Conservation (phyloP, 1,140 invertebrate species). For the Panagrolaimus sp. region DNA sequence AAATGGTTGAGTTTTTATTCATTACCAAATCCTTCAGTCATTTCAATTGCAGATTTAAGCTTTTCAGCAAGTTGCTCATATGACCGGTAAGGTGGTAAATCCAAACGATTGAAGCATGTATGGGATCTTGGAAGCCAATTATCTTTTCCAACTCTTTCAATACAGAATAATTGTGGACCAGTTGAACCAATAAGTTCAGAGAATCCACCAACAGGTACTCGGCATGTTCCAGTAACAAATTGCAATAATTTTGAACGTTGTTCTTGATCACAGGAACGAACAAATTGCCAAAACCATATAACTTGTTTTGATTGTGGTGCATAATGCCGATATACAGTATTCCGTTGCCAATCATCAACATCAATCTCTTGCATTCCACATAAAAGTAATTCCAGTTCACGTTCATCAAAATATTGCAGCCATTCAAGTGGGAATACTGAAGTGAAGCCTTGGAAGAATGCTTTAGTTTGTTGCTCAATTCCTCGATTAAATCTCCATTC, state of each 20-base stretch:
- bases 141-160: constrained; percentile 99
- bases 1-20: constrained; percentile 67
- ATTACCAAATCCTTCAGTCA: constrained; percentile 98
- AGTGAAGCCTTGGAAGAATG: constrained; percentile 80
- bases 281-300: constrained; percentile 85
- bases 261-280: constrained; percentile 85
- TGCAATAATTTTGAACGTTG: constrained; percentile 82
- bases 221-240: constrained; percentile 92
- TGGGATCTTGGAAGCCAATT: constrained; percentile 91
- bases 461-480: constrained; percentile 86
- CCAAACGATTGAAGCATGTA: constrained; percentile 91
- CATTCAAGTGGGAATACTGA: constrained; percentile 90
- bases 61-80: constrained; percentile 93
- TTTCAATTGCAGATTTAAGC: constrained; percentile 94
- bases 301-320: constrained; percentile 86
- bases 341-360: constrained; percentile 95
- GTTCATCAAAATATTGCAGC: constrained; percentile 93
- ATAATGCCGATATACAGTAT: constrained; percentile 91
- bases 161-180: constrained; percentile 95
- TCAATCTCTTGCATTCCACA: constrained; percentile 98
- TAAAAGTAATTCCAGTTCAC: constrained; percentile 84
- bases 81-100: constrained; percentile 88
- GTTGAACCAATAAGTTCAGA: constrained; percentile 82
- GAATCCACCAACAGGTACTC: constrained; percentile 90
- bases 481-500: constrained; percentile 90